Conservation (phyloP, 2,888 invertebrate species). For the Zygothrica quintamaculata region DNA sequence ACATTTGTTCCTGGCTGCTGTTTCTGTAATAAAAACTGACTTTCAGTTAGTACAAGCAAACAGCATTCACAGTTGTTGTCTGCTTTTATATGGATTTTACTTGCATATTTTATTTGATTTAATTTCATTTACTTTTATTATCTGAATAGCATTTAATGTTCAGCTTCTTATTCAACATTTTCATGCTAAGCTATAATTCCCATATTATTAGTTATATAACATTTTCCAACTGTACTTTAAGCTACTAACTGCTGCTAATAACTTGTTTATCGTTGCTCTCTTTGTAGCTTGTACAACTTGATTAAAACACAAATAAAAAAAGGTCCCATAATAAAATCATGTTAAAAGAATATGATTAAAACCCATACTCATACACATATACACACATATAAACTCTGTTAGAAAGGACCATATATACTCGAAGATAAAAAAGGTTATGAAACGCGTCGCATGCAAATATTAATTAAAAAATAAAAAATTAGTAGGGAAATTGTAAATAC, state of each 20-base stretch:
- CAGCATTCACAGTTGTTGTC: conserved; percentile 34
- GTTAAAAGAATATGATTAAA: conserved; percentile 39
- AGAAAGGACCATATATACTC: conserved; percentile 2
- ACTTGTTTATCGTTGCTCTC: conserved; percentile 1
- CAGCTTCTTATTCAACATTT: conserved; percentile 18
- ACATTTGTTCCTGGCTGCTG: conserved; percentile 13
- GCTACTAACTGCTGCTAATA: background rate
- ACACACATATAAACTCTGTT: conserved; percentile 28
- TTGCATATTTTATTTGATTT: conserved; percentile 25
- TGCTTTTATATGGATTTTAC: conserved; percentile 15
- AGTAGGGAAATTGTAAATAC: background rate
- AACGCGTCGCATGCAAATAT: conserved; percentile 28
- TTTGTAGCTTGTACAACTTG: conserved; percentile 25
- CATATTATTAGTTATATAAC: conserved; percentile 3
- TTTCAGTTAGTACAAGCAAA: conserved; percentile 40
- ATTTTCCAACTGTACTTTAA: conserved; percentile 6
- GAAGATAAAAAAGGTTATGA: conserved; percentile 20
- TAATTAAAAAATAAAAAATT: too few relatives aligned
- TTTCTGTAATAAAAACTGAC: conserved; percentile 46
- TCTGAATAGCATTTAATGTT: conserved; percentile 27
- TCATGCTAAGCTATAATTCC: background rate
- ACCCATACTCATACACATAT: conserved; percentile 16
- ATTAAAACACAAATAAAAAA: conserved; percentile 30
- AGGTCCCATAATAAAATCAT: conserved; percentile 53
- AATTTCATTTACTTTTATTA: conserved; percentile 24